Evolutionary conservation across 1,140 invertebrate genomes (phyloP).

Genomic region (Lutraria rhynchaena): DNA sequence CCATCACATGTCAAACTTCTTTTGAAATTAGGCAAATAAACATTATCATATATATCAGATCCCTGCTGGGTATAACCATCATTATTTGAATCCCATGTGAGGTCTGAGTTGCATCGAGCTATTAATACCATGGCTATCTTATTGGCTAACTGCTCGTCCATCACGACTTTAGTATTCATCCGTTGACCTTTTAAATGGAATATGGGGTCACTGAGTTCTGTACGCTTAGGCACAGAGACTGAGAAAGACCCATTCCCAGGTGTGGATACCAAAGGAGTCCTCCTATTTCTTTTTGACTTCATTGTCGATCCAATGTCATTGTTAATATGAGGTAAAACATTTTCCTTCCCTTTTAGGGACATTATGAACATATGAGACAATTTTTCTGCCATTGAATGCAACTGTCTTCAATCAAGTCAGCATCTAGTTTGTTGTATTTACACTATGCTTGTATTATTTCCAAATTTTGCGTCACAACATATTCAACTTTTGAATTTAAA

Average conservation of each 20-base stretch:
- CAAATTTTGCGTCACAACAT: too few relatives aligned
- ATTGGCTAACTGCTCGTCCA: constrained; percentile 33
- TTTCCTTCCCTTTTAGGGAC: constrained; percentile 24
- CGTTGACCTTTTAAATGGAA: constrained; percentile 33
- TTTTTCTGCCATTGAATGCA: too few relatives aligned
- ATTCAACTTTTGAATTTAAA: too few relatives aligned
- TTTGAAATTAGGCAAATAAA: neutral
- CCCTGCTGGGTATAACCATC: too few relatives aligned
- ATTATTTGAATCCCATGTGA: neutral
- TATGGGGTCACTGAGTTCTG: constrained; percentile 19
- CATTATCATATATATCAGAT: too few relatives aligned
- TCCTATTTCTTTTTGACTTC: constrained; percentile 18
- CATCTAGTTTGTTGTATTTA: too few relatives aligned
- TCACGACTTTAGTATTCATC: constrained; percentile 13
- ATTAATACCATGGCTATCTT: constrained; percentile 35
- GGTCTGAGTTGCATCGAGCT: neutral
- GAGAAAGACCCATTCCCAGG: neutral
- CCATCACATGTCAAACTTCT: constrained; percentile 24
- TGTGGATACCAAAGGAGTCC: neutral
- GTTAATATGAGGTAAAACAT: neutral
- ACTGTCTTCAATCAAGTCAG: too few relatives aligned
- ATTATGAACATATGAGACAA: too few relatives aligned
- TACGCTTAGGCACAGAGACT: constrained; percentile 29
- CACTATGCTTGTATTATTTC: too few relatives aligned
- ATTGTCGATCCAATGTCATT: neutral